Conservation (phyloP, 2,888 invertebrate species). For the Smittia aterrima region DNA sequence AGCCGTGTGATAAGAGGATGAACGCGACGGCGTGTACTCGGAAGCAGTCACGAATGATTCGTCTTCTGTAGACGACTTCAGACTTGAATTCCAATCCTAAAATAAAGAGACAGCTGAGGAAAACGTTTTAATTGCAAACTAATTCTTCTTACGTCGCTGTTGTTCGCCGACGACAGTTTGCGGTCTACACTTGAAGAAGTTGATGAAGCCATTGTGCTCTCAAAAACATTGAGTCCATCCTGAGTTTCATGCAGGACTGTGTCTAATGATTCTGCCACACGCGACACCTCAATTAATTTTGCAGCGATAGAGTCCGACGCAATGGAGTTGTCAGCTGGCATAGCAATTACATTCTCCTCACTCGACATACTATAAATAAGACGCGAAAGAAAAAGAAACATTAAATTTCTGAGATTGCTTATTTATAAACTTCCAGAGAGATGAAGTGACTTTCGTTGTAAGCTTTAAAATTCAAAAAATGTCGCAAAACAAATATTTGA, state of each 20-base stretch:
- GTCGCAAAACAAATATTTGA: no score
- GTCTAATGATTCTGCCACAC: slow-evolving; percentile 66
- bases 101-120: slow-evolving; percentile 32
- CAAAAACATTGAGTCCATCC: slow-evolving; percentile 48
- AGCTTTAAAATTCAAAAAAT: no score
- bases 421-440: no score
- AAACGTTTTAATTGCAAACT: slow-evolving; percentile 10
- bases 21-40: slow-evolving; percentile 66
- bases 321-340: slow-evolving; percentile 58
- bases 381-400: neutral
- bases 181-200: slow-evolving; percentile 10
- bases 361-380: slow-evolving; percentile 39
- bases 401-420: neutral
- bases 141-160: slow-evolving; percentile 30
- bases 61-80: slow-evolving; percentile 56
- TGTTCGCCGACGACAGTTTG: slow-evolving; percentile 32
- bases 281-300: slow-evolving; percentile 63
- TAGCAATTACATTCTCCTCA: slow-evolving; percentile 45
- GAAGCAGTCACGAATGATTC: slow-evolving; percentile 69
- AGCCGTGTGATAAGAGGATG: slow-evolving; percentile 67
- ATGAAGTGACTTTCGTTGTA: no score
- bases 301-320: slow-evolving; percentile 68
- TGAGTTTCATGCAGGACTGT: slow-evolving; percentile 58
- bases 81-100: slow-evolving; percentile 53
- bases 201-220: slow-evolving; percentile 20